Percentiles rank a stretch among this genome's conserved stretches.
Evolutionary conservation across 1,140 invertebrate genomes (phyloP).

Genomic region (Oryzaephilus surinamensis): DNA sequence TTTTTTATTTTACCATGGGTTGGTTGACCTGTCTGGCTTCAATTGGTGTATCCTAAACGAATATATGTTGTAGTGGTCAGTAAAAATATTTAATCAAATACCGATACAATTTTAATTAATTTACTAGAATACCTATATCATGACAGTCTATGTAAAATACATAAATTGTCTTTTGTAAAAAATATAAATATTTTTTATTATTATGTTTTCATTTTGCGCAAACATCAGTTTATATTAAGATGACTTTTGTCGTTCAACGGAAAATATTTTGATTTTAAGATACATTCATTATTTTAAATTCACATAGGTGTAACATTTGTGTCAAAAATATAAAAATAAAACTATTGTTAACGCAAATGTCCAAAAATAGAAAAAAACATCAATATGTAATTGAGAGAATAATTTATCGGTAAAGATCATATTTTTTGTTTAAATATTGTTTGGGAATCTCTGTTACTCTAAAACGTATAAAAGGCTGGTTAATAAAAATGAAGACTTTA

Average conservation of each 20-base stretch:
- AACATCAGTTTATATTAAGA: constrained; percentile 5
- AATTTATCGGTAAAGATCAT: constrained; percentile 15
- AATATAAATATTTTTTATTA: not conserved
- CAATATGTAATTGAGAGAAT: constrained; percentile 12
- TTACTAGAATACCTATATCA: not conserved
- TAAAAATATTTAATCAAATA: constrained; percentile 8
- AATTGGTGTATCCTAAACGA: constrained; percentile 25
- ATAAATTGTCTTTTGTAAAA: constrained; percentile 3
- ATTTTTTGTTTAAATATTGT: constrained; percentile 9
- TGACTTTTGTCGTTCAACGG: too few species aligned
- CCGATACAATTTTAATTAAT: not conserved
- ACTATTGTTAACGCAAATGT: too few species aligned
- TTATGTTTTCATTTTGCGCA: constrained; percentile 5
- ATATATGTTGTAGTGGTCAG: constrained; percentile 28
- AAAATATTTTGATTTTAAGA: too few species aligned
- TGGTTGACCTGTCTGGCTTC: constrained; percentile 9
- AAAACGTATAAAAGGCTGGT: not conserved
- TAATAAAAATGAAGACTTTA: constrained; percentile 13
- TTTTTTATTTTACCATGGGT: constrained; percentile 4
- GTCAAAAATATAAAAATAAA: too few species aligned
- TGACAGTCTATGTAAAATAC: not conserved
- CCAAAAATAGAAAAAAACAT: constrained; percentile 4
- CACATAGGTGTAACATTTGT: too few species aligned
- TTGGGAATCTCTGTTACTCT: not conserved
- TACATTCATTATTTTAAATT: too few species aligned